Evolutionary conservation across 30 jellyfish, hydroid and myxozoan species (phyloP).

Genomic region (Aurelia coerulea): DNA sequence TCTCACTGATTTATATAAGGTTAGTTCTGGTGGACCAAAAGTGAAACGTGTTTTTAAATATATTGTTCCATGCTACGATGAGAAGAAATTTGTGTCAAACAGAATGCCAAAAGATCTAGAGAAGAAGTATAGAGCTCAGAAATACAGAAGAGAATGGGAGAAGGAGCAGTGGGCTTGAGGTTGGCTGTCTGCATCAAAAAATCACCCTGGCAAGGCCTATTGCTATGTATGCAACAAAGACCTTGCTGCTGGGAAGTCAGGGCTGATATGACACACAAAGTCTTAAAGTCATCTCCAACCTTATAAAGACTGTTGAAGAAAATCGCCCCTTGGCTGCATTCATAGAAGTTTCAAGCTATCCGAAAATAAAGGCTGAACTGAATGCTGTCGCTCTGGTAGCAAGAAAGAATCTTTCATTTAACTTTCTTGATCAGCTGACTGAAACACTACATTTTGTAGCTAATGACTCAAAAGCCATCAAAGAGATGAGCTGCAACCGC

Average conservation of each 20-base stretch:
- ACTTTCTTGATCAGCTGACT: constrained; percentile 33
- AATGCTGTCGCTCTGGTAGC: constrained; percentile 51
- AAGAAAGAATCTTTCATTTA: constrained; percentile 21
- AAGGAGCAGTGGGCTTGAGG: constrained; percentile 45
- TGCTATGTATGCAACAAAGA: constrained; percentile 22
- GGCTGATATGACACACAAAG: constrained; percentile 27
- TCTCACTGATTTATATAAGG: too few relatives aligned
- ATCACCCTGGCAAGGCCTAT: constrained; percentile 11
- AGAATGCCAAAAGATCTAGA: constrained; percentile 32
- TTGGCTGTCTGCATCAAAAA: constrained; percentile 27
- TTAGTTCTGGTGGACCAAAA: too few relatives aligned
- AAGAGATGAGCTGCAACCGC: constrained; percentile 27
- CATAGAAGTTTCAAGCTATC: constrained; percentile 16
- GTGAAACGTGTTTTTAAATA: too few relatives aligned
- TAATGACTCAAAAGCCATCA: constrained; percentile 28
- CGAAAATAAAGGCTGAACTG: constrained; percentile 36
- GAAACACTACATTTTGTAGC: constrained; percentile 33
- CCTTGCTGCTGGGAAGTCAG: constrained; percentile 46
- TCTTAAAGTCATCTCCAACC: neutral
- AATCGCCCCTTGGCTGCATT: neutral
- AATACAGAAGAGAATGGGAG: constrained; percentile 54
- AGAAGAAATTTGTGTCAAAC: neutral
- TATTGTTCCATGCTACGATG: neutral
- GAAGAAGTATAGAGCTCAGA: constrained; percentile 30
- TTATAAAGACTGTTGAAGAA: constrained; percentile 11